Evolutionary conservation across 2,797 vertebrate species (phyloP).

Genomic region (Morus bassanus): DNA sequence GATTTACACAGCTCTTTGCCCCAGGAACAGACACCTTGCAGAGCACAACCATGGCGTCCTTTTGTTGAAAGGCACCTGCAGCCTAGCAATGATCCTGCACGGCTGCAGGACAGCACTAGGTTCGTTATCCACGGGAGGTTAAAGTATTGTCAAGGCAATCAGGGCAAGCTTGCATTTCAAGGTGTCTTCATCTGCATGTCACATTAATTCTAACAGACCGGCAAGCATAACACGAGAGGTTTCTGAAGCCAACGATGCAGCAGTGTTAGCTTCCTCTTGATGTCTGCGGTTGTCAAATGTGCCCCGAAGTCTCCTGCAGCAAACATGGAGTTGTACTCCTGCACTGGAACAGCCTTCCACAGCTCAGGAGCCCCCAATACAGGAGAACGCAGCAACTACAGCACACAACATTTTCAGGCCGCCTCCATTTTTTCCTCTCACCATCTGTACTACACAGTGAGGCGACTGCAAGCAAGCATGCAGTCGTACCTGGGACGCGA

Average conservation of each 20-base stretch:
- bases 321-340: slow-evolving; percentile 71
- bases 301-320: slow-evolving; percentile 75
- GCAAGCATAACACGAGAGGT: slow-evolving; percentile 55
- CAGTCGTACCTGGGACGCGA: slow-evolving; percentile 74
- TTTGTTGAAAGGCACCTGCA: slow-evolving; percentile 70
- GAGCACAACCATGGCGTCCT: slow-evolving; percentile 73
- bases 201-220: slow-evolving; percentile 52
- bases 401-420: slow-evolving; percentile 54
- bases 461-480: slow-evolving; percentile 67
- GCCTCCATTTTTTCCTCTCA: slow-evolving; percentile 68
- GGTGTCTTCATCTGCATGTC: slow-evolving; percentile 65
- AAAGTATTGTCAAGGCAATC: slow-evolving; percentile 68
- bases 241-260: slow-evolving; percentile 70
- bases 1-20: slow-evolving; percentile 76
- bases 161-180: slow-evolving; percentile 67
- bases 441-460: slow-evolving; percentile 72
- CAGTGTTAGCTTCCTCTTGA: slow-evolving; percentile 69
- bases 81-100: slow-evolving; percentile 72
- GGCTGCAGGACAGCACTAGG: slow-evolving; percentile 68
- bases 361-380: slow-evolving; percentile 73
- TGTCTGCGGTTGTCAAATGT: slow-evolving; percentile 57
- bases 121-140: slow-evolving; percentile 68
- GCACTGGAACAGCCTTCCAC: slow-evolving; percentile 74
- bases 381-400: slow-evolving; percentile 72
- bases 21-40: slow-evolving; percentile 69